A percentile compares a stretch with the other conserved stretches of the same genome.
These are phyloP conservation scores for Tenualosa ilisha DNA, from an alignment of 2,797 vertebrate genomes.

Conservation along the genomic window DNA sequence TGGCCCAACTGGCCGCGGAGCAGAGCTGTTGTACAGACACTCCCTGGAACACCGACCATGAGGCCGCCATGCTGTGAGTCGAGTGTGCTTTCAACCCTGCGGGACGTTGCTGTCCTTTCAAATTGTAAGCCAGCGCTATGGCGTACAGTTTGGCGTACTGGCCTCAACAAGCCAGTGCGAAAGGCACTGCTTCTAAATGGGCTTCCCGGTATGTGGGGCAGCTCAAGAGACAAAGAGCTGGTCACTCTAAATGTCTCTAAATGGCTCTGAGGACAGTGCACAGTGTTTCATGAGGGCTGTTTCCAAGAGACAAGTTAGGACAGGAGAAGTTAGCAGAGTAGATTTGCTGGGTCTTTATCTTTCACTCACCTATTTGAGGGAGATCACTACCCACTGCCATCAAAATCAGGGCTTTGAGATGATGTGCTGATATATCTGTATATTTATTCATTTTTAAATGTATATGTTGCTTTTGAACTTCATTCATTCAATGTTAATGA, in stretches of 20 bases:
- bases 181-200: neutral
- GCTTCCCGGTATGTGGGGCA: neutral
- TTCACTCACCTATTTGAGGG: no score
- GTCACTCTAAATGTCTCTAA: neutral
- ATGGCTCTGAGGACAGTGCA: neutral
- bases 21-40: constrained; percentile 6
- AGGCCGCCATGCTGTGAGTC: neutral
- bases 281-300: neutral
- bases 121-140: neutral
- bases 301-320: neutral
- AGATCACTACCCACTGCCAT: no score
- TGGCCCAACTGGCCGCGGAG: neutral
- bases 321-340: neutral
- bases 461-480: neutral
- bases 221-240: constrained; percentile 20
- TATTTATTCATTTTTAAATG: no score
- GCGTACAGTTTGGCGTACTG: no score
- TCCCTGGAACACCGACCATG: constrained; percentile 8
- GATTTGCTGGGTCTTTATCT: neutral
- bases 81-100: constrained; percentile 1
- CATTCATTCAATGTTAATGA: neutral
- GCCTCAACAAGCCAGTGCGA: constrained; percentile 26
- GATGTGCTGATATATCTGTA: no score
- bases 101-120: neutral
- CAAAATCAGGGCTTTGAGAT: no score